A percentile compares a stretch with the other conserved stretches of the same genome.
Evolutionary conservation across 2,888 invertebrate species (phyloP).

Genomic region (Eupsilia transversa): DNA sequence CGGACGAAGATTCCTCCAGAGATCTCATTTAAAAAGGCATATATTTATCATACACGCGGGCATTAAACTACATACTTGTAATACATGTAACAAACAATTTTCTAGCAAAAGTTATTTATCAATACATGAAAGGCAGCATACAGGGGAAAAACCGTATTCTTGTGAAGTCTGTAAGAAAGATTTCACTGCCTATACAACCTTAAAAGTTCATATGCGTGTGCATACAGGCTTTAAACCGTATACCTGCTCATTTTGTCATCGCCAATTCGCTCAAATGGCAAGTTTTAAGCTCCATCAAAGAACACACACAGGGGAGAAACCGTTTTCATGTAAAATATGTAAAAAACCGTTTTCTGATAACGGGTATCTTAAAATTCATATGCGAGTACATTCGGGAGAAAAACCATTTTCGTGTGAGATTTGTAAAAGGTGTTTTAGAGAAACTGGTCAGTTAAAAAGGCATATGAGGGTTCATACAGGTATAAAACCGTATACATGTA

Average conservation of each 20-base stretch:
- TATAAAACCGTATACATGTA: constrained; percentile 84
- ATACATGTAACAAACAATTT: constrained; percentile 83
- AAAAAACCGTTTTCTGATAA: constrained; percentile 86
- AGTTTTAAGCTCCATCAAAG: constrained; percentile 85
- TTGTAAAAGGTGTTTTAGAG: constrained; percentile 83
- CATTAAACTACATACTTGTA: constrained; percentile 80
- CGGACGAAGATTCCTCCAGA: constrained; percentile 81
- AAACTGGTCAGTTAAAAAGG: constrained; percentile 83
- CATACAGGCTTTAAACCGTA: constrained; percentile 86
- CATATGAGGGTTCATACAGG: constrained; percentile 85
- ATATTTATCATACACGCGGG: constrained; percentile 85
- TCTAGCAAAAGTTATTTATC: constrained; percentile 85
- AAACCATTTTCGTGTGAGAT: constrained; percentile 83
- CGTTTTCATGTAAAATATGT: constrained; percentile 82
- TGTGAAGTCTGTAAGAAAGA: constrained; percentile 85
- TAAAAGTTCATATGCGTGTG: constrained; percentile 86
- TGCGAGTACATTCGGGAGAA: constrained; percentile 84
- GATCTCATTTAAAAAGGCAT: constrained; percentile 85
- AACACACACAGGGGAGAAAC: constrained; percentile 84
- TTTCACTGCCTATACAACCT: constrained; percentile 84
- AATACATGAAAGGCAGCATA: constrained; percentile 84
- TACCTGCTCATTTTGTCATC: constrained; percentile 80
- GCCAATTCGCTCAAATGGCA: constrained; percentile 86
- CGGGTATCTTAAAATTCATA: constrained; percentile 86
- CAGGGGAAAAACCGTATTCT: constrained; percentile 81